These are phyloP conservation scores for Antheraea yamamai DNA, from an alignment of 2,888 invertebrate genomes.

Conservation along the genomic window DNA sequence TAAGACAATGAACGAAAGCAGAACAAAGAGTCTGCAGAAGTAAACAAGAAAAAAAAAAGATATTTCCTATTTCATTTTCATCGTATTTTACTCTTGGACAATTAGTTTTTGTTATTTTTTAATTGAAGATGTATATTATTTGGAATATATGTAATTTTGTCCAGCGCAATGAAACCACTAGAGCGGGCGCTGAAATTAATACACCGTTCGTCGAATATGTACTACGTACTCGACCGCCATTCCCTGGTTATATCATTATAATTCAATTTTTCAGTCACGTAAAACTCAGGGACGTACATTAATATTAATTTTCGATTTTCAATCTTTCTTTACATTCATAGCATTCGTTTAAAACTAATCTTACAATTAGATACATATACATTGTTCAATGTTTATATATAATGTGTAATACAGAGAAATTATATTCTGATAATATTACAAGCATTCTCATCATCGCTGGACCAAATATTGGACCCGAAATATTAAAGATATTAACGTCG, in stretches of 20 bases:
- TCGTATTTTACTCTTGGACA: no score
- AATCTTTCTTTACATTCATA: background rate
- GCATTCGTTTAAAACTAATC: background rate
- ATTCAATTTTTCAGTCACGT: no score
- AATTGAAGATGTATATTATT: no score
- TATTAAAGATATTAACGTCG: conserved; percentile 22
- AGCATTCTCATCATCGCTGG: conserved; percentile 22
- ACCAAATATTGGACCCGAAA: conserved; percentile 31
- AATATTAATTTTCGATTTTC: background rate
- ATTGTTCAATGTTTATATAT: background rate
- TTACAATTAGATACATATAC: conserved; percentile 4
- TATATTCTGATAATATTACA: conserved; percentile 4
- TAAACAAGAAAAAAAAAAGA: no score
- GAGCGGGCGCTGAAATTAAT: no score
- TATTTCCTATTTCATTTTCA: no score
- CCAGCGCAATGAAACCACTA: no score
- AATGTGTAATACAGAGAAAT: background rate
- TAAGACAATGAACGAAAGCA: no score
- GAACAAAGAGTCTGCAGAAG: no score
- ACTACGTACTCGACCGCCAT: background rate
- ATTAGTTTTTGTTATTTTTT: no score
- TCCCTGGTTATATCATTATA: background rate
- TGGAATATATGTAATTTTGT: no score
- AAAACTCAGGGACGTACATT: no score
- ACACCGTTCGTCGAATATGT: background rate